Conservation (phyloP, 2,113 vertebrate genomes). For the Morone saxatilis region DNA sequence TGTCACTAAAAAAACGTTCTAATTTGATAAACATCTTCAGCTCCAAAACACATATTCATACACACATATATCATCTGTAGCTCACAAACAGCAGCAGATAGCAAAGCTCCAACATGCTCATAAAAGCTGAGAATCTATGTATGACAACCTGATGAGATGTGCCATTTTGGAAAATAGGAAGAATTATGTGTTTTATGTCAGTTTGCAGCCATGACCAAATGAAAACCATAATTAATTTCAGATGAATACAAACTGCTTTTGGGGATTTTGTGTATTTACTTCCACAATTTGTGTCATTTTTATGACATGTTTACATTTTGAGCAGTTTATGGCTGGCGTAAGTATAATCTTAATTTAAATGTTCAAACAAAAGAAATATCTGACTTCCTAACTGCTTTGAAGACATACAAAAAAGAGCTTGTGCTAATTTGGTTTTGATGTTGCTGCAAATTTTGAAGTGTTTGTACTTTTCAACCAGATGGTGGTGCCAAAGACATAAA, state of each 20-base stretch:
- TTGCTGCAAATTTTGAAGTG: background rate
- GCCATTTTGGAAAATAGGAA: background rate
- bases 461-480: slow-evolving; percentile 7
- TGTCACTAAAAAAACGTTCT: background rate
- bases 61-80: background rate
- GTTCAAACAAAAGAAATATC: slow-evolving; percentile 18
- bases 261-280: background rate
- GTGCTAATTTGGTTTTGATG: background rate
- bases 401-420: background rate
- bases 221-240: background rate
- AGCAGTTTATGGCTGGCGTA: background rate
- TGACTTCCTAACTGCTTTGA: slow-evolving; percentile 7
- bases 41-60: background rate
- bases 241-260: background rate
- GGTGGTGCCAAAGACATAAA: slow-evolving; percentile 23
- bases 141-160: background rate
- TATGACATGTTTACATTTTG: background rate
- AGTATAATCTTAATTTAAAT: slow-evolving; percentile 1
- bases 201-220: background rate
- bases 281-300: background rate
- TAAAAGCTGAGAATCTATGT: background rate
- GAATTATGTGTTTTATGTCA: background rate
- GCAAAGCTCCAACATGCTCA: background rate
- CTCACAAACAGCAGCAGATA: background rate
- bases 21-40: background rate